Evolutionary conservation across 1,140 invertebrate species (phyloP).

Genomic region (Heliothis virescens): DNA sequence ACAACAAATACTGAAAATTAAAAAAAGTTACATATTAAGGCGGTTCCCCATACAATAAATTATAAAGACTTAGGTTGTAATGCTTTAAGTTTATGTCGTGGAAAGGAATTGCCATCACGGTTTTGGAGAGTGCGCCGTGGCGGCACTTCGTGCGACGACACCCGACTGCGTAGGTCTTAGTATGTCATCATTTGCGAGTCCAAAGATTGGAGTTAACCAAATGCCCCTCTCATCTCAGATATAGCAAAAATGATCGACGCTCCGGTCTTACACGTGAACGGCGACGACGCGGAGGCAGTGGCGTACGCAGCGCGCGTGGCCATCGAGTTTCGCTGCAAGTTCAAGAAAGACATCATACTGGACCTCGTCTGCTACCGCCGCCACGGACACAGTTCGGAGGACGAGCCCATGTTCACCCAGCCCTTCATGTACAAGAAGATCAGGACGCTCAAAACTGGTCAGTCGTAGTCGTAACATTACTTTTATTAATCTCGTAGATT

Average conservation of each 20-base stretch:
- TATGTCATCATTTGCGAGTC: no score
- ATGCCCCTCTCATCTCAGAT: slow-evolving; percentile 84
- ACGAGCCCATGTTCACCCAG: slow-evolving; percentile 98
- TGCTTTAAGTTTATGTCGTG: no score
- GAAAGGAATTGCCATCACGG: no score
- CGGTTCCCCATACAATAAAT: no score
- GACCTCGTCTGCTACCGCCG: slow-evolving; percentile 96
- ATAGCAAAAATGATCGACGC: slow-evolving; percentile 95
- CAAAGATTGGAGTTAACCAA: background rate
- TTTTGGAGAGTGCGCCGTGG: no score
- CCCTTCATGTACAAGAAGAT: slow-evolving; percentile 98
- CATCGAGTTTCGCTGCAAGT: slow-evolving; percentile 93
- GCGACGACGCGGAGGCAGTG: slow-evolving; percentile 96
- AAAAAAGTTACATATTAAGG: no score
- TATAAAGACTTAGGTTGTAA: no score
- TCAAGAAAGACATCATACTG: slow-evolving; percentile 96
- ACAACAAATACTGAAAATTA: no score
- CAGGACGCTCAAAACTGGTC: slow-evolving; percentile 87
- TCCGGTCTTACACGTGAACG: slow-evolving; percentile 98
- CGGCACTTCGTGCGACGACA: no score
- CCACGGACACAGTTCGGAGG: slow-evolving; percentile 97
- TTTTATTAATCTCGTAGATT: no score
- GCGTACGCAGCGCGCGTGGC: slow-evolving; percentile 94
- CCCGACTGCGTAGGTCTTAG: no score
- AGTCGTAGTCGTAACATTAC: slow-evolving; percentile 29